Percentiles rank a stretch among this genome's conserved stretches.
Conservation (phyloP, 2,888 invertebrate genomes). For the Gastracanthus pulcherrimus region DNA sequence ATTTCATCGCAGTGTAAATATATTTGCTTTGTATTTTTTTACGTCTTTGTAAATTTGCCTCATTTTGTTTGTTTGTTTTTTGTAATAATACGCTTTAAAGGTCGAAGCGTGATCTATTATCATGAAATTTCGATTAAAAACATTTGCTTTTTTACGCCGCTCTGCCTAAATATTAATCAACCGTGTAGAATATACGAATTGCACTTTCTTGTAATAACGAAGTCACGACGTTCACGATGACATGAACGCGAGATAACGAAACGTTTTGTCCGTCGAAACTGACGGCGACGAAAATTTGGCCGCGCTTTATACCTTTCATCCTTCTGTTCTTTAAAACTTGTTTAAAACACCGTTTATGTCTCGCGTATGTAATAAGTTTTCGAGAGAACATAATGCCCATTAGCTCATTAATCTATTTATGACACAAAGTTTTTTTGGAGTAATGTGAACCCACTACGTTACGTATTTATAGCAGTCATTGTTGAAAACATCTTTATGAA, state of each 20-base stretch:
- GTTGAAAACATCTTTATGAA: background rate
- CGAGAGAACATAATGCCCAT: slow-evolving; percentile 32
- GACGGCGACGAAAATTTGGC: slow-evolving; percentile 3
- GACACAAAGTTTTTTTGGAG: slow-evolving; percentile 41
- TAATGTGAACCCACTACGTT: slow-evolving; percentile 33
- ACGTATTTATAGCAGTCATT: background rate
- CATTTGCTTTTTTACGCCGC: slow-evolving; percentile 48
- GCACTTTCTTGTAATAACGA: slow-evolving; percentile 48
- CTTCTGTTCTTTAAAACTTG: background rate
- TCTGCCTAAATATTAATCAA: slow-evolving; percentile 50
- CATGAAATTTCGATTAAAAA: slow-evolving; percentile 45
- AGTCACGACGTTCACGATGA: slow-evolving; percentile 38
- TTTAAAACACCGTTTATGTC: slow-evolving; percentile 10
- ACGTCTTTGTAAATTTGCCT: slow-evolving; percentile 41
- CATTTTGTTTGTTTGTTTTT: slow-evolving; percentile 7
- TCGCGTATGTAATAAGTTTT: slow-evolving; percentile 20
- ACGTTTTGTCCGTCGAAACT: background rate
- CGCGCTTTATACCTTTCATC: slow-evolving; percentile 26
- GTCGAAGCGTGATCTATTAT: background rate
- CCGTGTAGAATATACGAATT: slow-evolving; percentile 52
- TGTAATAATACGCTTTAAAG: background rate
- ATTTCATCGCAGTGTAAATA: slow-evolving; percentile 58
- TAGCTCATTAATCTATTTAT: slow-evolving; percentile 16
- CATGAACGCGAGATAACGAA: slow-evolving; percentile 44
- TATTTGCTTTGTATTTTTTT: slow-evolving; percentile 57